phyloP scores from a whole-genome alignment of 2,113 vertebrate genomes.

The Sinocyclocheilus maitianheensis region DNA sequence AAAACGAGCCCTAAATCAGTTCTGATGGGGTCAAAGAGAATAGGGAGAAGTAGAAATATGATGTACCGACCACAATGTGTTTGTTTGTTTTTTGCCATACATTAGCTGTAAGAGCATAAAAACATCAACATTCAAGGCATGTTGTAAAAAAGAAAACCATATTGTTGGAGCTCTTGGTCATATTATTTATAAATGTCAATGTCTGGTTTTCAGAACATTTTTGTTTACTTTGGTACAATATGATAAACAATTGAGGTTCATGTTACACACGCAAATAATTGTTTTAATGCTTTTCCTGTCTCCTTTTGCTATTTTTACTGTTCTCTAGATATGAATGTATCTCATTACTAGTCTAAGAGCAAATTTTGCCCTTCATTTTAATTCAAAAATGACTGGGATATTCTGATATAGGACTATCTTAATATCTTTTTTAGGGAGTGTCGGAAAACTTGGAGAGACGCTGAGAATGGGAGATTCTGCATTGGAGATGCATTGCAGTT shows the following conservation, averaged over 20 bases:
- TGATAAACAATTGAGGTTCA: neutral
- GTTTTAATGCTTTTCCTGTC: neutral
- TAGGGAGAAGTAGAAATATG: neutral
- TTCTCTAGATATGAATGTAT: neutral
- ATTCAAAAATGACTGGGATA: neutral
- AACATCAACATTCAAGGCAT: neutral
- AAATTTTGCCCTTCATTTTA: neutral
- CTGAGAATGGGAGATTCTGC: neutral
- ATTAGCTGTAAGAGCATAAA: neutral
- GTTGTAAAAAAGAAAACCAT: neutral
- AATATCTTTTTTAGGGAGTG: constrained; percentile 5
- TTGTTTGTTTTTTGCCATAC: neutral
- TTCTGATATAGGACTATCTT: neutral
- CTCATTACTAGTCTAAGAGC: neutral
- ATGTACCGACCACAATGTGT: neutral
- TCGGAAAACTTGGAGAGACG: neutral
- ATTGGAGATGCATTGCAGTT: constrained; percentile 4
- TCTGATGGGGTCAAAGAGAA: neutral
- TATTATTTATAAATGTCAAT: neutral
- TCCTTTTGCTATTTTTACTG: neutral
- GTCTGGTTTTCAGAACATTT: neutral
- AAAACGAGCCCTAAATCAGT: neutral
- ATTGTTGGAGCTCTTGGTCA: neutral
- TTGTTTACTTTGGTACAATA: neutral
- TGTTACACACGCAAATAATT: neutral